These are phyloP conservation scores for Chelon labrosus DNA, from an alignment of 2,797 vertebrate species.

Conservation along the genomic window DNA sequence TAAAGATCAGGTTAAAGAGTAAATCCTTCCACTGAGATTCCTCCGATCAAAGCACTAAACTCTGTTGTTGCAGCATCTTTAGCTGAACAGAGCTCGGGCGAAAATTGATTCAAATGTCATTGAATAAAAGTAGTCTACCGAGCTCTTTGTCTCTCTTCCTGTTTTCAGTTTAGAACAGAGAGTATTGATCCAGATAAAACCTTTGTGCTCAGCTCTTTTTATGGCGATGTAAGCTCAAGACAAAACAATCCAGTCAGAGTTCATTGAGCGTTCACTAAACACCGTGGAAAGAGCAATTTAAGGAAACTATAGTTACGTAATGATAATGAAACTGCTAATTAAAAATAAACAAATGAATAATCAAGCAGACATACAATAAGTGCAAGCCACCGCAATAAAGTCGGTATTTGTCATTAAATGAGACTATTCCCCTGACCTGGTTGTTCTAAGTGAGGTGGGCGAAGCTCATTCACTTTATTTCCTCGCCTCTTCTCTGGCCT, in stretches of 20 bases:
- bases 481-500: conserved; percentile 91
- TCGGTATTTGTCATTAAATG: conserved; percentile 9
- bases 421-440: conserved; percentile 87
- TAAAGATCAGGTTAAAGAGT: conserved; percentile 27
- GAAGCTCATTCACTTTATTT: conserved; percentile 87
- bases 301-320: conserved; percentile 18
- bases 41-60: conserved; percentile 28
- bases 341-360: not conserved
- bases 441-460: conserved; percentile 93
- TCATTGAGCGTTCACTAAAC: conserved; percentile 10
- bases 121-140: conserved; percentile 56
- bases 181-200: conserved; percentile 67
- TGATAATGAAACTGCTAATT: conserved; percentile 2
- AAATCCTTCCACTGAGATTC: conserved; percentile 20
- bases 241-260: conserved; percentile 45
- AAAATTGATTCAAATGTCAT: conserved; percentile 54
- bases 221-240: conserved; percentile 52
- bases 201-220: conserved; percentile 70
- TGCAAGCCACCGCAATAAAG: not conserved
- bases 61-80: conserved; percentile 25
- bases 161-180: conserved; percentile 58
- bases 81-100: conserved; percentile 22
- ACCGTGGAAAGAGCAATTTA: not conserved
- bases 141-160: conserved; percentile 52
- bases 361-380: not conserved